Conservation (phyloP, 2,888 invertebrate genomes). For the Uropetala carovei region DNA sequence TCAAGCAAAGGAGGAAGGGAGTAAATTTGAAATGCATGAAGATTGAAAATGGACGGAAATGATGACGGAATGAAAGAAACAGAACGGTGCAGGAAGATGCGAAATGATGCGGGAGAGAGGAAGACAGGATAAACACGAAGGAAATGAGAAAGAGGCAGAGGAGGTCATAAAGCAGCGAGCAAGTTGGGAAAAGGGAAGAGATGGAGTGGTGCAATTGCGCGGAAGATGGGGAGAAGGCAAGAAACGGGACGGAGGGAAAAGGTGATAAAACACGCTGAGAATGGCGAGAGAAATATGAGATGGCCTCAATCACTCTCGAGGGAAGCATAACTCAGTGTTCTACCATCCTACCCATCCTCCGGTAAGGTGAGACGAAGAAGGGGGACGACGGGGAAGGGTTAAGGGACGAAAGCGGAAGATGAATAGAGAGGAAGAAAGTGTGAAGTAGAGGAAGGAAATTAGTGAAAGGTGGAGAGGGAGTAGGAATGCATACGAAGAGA, state of each 20-base stretch:
- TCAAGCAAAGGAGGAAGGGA: too few species aligned
- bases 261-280: neutral
- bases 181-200: neutral
- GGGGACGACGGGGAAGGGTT: too few species aligned
- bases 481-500: too few species aligned
- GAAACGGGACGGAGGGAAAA: neutral
- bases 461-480: too few species aligned
- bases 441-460: too few species aligned
- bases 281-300: neutral
- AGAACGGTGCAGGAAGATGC: too few species aligned
- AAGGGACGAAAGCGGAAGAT: too few species aligned
- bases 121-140: neutral
- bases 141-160: neutral
- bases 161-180: neutral
- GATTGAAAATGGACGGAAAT: too few species aligned
- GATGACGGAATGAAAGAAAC: too few species aligned
- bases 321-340: neutral
- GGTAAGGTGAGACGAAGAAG: neutral
- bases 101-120: too few species aligned
- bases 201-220: neutral
- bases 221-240: neutral
- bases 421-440: too few species aligned
- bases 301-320: neutral
- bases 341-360: neutral
- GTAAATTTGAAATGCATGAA: too few species aligned